Base-by-base conservation (phyloP, 2,797 vertebrate genomes). In the Chelidonichthys spinosus region DNA sequence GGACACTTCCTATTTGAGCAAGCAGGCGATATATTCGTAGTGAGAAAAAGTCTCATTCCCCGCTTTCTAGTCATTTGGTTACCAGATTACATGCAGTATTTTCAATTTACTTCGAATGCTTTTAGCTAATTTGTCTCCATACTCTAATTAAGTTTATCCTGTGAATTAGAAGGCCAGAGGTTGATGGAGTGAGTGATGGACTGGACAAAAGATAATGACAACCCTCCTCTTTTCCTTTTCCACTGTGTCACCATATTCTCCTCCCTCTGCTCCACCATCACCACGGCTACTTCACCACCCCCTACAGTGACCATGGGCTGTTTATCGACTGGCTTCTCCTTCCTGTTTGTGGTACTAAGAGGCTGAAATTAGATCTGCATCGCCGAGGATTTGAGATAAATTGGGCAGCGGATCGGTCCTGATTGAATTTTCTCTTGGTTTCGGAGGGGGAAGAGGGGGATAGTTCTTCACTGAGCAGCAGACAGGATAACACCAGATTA, bases 341-440 rank as follows among this genome's bases (percentile, higher is more conserved):
- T 93, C 90, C 92, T 92, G 91, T 92, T 90, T 90, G 89, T 86
- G 89, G 89, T 90, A 87, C 86, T 91, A 87, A 93, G 89, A 92
- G 91, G 89, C 72, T 94, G 91, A 92, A 93, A 94, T 93, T 90
- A 92, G 89, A 94, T 93, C 92, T 90, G 87, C 87, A 91, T 92
- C 69, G 53, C 83, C n/a, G 69, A 90, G 89, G 88, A 90, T 94
- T 88, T 87, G 81, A 91, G 90, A 92, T 92, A 86, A 92, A 93
- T 92, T 88, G 83, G 89, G 87, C 80, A 90, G 87, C 90, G 32
- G 88, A 89, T 93, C 90, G 39, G 87, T 91, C 69, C 76, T 92
- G 94, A 94, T 74, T 86, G 49, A 18, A 90, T 94, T 89, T 85
- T 52, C 63, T 82, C 71, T 80, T 69, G 49, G 33, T 86, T 91